phyloP scores from a whole-genome alignment of 2,888 invertebrate genomes.

The Acrocyrtus sp. region DNA sequence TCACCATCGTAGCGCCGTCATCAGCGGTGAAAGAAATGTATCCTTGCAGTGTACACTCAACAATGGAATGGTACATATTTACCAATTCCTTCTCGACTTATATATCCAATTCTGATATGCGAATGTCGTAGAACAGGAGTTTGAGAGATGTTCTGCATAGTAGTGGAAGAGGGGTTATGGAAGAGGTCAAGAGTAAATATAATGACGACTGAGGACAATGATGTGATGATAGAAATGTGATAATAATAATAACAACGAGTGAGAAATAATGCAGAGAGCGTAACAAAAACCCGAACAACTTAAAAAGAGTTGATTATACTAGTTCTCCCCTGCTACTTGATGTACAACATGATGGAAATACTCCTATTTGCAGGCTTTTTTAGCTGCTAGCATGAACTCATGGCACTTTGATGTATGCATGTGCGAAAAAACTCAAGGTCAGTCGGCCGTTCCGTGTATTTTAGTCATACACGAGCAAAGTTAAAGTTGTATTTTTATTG shows the following conservation, averaged over 20 bases:
- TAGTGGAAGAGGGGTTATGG: not conserved
- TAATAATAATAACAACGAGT: not conserved
- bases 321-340: too few species aligned
- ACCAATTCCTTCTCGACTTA: too few species aligned
- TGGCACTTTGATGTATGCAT: conserved; percentile 19
- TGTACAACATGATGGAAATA: too few species aligned
- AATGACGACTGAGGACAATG: not conserved
- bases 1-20: too few species aligned
- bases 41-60: too few species aligned
- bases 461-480: conserved; percentile 1
- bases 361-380: too few species aligned
- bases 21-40: too few species aligned
- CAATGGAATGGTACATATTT: too few species aligned
- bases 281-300: not conserved
- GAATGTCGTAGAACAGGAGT: too few species aligned
- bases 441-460: conserved; percentile 24
- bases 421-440: conserved; percentile 62
- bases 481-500: conserved; percentile 21
- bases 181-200: conserved; percentile 32
- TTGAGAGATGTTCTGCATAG: too few species aligned
- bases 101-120: too few species aligned
- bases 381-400: too few species aligned
- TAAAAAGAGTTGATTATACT: not conserved
- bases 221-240: not conserved
- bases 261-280: not conserved